Evolutionary conservation across 2,797 vertebrate species (phyloP).

Genomic region (Dipus sagitta): DNA sequence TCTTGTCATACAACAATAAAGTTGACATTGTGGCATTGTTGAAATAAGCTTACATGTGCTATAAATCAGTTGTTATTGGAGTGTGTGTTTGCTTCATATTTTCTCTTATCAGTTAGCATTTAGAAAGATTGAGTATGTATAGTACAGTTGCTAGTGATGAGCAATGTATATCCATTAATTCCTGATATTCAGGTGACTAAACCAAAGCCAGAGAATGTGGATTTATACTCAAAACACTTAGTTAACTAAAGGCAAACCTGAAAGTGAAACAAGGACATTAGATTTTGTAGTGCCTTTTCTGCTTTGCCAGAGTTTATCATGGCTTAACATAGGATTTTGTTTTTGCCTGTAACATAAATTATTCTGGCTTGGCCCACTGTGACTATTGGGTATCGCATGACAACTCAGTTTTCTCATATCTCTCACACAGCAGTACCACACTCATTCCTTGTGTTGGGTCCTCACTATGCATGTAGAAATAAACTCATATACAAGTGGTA

Average conservation of each 20-base stretch:
- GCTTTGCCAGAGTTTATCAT: not conserved
- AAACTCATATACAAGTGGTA: not conserved
- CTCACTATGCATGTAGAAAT: not conserved
- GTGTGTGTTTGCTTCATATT: conserved; percentile 8
- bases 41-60: conserved; percentile 7
- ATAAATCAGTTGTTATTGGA: not conserved
- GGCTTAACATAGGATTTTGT: not conserved
- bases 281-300: not conserved
- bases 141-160: not conserved
- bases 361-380: conserved; percentile 35
- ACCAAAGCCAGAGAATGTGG: not conserved
- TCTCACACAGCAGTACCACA: not conserved
- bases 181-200: conserved; percentile 23
- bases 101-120: conserved; percentile 1
- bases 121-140: not conserved
- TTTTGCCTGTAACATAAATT: not conserved
- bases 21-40: not conserved
- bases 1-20: not conserved
- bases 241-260: not conserved
- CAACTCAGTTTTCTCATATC: not conserved
- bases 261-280: not conserved
- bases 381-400: not conserved
- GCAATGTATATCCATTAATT: not conserved
- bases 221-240: not conserved
- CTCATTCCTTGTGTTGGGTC: not conserved